Evolutionary conservation across 2,888 invertebrate species (phyloP).

Genomic region (Antheraea yamamai): DNA sequence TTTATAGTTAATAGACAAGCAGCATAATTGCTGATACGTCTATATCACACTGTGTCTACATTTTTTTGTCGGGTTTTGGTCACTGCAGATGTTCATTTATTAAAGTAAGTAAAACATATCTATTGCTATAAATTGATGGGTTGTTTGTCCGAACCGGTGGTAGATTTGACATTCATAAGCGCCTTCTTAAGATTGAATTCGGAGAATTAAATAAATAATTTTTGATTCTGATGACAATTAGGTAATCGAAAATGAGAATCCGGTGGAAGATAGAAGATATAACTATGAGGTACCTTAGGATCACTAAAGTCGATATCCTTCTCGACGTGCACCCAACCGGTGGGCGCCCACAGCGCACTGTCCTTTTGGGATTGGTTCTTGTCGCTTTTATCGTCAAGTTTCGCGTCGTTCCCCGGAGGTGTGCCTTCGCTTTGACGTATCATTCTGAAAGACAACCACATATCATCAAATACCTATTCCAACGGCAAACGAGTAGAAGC

Average conservation of each 20-base stretch:
- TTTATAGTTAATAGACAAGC: too few relatives aligned
- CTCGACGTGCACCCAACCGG: constrained; percentile 91
- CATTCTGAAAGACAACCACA: constrained; percentile 53
- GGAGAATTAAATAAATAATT: too few relatives aligned
- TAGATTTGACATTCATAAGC: too few relatives aligned
- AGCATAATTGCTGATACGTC: too few relatives aligned
- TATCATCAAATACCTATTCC: not conserved
- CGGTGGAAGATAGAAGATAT: not conserved
- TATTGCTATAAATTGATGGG: too few relatives aligned
- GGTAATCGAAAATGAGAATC: not conserved
- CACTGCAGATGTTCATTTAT: too few relatives aligned
- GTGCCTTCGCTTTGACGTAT: constrained; percentile 72
- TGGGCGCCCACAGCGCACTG: constrained; percentile 85
- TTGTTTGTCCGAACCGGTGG: too few relatives aligned
- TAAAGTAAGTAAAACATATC: too few relatives aligned
- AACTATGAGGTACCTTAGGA: constrained; percentile 84
- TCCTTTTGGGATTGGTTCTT: constrained; percentile 71
- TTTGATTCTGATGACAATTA: not conserved
- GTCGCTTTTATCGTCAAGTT: constrained; percentile 41
- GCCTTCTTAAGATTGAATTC: too few relatives aligned
- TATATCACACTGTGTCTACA: too few relatives aligned
- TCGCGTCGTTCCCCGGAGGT: constrained; percentile 41
- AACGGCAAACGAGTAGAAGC: too few relatives aligned
- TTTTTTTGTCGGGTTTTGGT: too few relatives aligned
- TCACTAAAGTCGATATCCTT: constrained; percentile 89